Conservation (phyloP, 2,113 vertebrate genomes). For the Coturnix japonica region DNA sequence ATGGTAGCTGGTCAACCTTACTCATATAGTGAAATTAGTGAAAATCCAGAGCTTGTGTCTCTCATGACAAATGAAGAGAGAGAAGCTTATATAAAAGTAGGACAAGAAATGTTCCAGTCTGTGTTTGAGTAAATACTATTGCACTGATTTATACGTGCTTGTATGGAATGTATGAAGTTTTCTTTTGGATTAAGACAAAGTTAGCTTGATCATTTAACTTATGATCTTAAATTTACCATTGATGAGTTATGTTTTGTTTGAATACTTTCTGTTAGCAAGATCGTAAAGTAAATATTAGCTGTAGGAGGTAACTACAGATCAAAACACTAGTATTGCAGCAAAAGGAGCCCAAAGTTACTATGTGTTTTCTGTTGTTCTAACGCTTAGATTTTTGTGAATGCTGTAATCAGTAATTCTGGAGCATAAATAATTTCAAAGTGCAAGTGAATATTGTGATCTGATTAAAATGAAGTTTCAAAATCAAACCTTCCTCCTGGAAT, state of each 20-base stretch:
- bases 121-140: constrained; percentile 62
- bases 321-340: not conserved
- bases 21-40: constrained; percentile 45
- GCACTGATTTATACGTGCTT: not conserved
- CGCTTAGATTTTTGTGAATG: not conserved
- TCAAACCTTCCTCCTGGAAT: not conserved
- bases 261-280: not conserved
- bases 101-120: constrained; percentile 69
- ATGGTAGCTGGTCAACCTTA: constrained; percentile 60
- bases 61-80: constrained; percentile 72
- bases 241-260: not conserved
- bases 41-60: constrained; percentile 71
- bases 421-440: not conserved
- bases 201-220: not conserved
- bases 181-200: not conserved
- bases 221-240: not conserved
- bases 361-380: not conserved
- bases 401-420: not conserved
- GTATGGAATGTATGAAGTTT: not conserved
- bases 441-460: not conserved
- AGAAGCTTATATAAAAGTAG: constrained; percentile 62
- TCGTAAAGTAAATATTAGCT: not conserved
- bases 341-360: not conserved
- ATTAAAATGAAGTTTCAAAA: constrained; percentile 22
- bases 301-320: not conserved